Evolutionary conservation across 1,140 invertebrate species (phyloP), one percentile per base, ranked within the genome.

Genomic region (Drusus annulatus): DNA sequence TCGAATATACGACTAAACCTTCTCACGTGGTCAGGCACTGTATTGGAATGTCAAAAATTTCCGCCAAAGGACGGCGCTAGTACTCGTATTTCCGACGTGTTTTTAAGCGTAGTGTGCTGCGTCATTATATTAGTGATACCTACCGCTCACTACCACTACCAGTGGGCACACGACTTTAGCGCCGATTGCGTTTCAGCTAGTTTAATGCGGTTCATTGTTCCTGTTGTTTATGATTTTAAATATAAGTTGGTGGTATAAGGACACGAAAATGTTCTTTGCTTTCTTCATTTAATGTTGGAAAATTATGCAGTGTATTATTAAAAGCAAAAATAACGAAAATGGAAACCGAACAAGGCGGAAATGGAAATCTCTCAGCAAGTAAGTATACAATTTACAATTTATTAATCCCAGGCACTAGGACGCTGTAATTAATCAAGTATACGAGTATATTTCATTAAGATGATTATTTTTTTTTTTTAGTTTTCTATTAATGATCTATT

Each of bases 1-100:
- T 68, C 58, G 77, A 78, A 51, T 77, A 51, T 54, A 51, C 63
- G 51, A 28, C 56, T 31, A 81, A 76, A 76, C 75, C 28, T 58
- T 45, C 76, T 58, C 81, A 83, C 81, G 81, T 82, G 81, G 45
- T 50, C 56, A 68, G 19, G 50, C 56, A 76, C 50, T 15, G 58
- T 58, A 36, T 68, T 52, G 77, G 81, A 83, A 83, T 83, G 81
- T 80, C 79, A 80, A 83, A 80, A 76, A 76, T 83, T 83, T 83
- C 81, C 81, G 81, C 73, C 60, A 56, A 76, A 78, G 78, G 56
- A 51, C 25, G 23, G 73, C 52, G 77, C 77, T 51, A 31, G 58
- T 63, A 31, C 77, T 51, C 17, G 58, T 63, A 31, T 63, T 76
- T 31, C 5, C 19, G 7, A n/a, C 75, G 56, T 63, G 75, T 36